Evolutionary conservation across 2,888 invertebrate species (phyloP).

Genomic region (Aporophyla lueneburgensis): DNA sequence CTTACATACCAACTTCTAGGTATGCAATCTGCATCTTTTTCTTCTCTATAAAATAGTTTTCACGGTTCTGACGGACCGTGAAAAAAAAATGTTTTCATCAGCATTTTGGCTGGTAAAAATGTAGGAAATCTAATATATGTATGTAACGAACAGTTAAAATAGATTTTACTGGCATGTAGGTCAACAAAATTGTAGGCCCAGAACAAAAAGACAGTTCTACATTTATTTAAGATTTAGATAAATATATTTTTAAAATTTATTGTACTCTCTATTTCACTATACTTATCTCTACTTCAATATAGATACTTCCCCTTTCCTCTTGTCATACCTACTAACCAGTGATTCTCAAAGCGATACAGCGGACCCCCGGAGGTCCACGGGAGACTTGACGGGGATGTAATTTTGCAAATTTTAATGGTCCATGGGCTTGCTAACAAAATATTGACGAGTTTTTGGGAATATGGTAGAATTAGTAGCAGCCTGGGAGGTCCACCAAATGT

Average conservation of each 20-base stretch:
- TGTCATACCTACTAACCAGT: background rate
- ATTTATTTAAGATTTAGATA: background rate
- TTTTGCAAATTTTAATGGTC: too few species aligned
- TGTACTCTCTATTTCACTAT: background rate
- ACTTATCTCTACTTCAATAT: background rate
- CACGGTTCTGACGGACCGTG: too few species aligned
- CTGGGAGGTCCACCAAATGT: too few species aligned
- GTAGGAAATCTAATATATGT: slow-evolving; percentile 12
- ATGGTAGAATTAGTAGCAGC: too few species aligned
- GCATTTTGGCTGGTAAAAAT: background rate
- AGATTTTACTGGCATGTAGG: background rate
- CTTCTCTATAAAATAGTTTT: background rate
- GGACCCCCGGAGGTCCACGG: too few species aligned
- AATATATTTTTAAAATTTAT: background rate
- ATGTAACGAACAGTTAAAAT: background rate
- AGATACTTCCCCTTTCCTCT: background rate
- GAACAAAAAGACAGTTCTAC: background rate
- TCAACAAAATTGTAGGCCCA: background rate
- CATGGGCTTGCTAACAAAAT: too few species aligned
- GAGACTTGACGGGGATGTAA: too few species aligned
- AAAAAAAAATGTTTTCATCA: background rate
- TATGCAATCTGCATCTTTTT: too few species aligned
- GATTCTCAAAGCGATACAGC: too few species aligned
- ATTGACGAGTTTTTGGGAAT: too few species aligned
- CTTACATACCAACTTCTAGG: too few species aligned